Evolutionary conservation across 2,113 vertebrate species (phyloP).

Genomic region (Atrichornis clamosus): DNA sequence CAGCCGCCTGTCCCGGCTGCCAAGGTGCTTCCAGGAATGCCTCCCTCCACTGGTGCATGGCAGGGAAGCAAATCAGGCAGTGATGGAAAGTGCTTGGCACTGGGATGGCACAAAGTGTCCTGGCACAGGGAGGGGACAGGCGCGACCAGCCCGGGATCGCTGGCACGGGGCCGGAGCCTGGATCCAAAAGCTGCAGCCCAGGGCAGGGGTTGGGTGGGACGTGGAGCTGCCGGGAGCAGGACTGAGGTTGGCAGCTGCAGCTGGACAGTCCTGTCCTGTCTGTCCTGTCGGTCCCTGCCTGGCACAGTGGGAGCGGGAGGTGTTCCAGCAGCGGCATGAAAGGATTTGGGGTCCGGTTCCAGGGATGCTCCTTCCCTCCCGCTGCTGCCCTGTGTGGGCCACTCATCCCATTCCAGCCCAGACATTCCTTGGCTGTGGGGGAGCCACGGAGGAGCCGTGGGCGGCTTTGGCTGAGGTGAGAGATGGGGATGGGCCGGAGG

Average conservation of each 20-base stretch:
- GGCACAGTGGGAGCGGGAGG: accelerated
- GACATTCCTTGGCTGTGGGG: background rate
- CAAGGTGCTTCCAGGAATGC: background rate
- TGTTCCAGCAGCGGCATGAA: background rate
- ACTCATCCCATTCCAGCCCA: accelerated
- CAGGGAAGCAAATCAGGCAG: background rate
- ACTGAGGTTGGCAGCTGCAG: accelerated
- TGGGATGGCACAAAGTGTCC: background rate
- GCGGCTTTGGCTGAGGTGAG: background rate
- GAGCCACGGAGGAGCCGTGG: accelerated
- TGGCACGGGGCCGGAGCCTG: accelerated
- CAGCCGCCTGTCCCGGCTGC: background rate
- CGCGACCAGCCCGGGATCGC: accelerated
- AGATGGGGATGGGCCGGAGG: background rate
- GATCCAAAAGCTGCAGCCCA: background rate
- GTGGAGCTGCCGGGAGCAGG: accelerated
- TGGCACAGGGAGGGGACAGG: background rate
- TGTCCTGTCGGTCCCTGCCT: background rate
- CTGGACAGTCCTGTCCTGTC: accelerated
- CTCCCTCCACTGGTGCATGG: accelerated
- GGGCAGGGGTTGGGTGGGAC: accelerated
- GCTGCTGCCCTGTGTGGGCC: background rate
- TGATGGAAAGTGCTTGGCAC: background rate
- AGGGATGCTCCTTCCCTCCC: background rate
- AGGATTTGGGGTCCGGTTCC: background rate